Conservation (phyloP, 2,888 invertebrate genomes). For the Agonopterix arenella region DNA sequence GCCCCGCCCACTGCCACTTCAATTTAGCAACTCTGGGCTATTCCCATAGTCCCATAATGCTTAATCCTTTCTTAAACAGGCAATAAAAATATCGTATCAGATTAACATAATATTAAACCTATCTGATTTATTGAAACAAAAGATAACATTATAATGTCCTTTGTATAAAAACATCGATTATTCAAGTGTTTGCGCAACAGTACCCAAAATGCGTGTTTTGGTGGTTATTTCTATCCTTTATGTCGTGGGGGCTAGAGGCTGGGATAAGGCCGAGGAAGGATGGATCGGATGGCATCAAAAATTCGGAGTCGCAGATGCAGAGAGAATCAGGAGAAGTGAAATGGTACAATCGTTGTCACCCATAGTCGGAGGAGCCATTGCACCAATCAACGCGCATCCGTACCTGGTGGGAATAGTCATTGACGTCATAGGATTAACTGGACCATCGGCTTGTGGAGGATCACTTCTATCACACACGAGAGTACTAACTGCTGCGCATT, state of each 20-base stretch:
- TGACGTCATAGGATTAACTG: slow-evolving; percentile 33
- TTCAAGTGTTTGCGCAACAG: not conserved
- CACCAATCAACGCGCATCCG: slow-evolving; percentile 42
- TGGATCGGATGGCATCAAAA: slow-evolving; percentile 40
- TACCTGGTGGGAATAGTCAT: slow-evolving; percentile 53
- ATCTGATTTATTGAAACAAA: not conserved
- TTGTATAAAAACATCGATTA: not conserved
- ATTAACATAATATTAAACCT: slow-evolving; percentile 7
- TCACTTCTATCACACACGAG: slow-evolving; percentile 39
- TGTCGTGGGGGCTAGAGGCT: slow-evolving; percentile 7
- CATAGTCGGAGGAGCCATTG: slow-evolving; percentile 50
- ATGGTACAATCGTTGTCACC: slow-evolving; percentile 14
- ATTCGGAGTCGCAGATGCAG: slow-evolving; percentile 45
- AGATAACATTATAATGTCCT: not conserved
- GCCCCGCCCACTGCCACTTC: too few species aligned
- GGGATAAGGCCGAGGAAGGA: slow-evolving; percentile 13
- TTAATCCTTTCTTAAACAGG: not conserved
- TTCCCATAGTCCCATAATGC: too few species aligned
- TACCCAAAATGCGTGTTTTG: slow-evolving; percentile 28
- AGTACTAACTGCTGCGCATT: slow-evolving; percentile 57
- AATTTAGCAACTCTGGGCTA: too few species aligned
- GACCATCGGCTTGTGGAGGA: slow-evolving; percentile 52
- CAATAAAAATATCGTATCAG: not conserved
- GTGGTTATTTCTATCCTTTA: slow-evolving; percentile 24
- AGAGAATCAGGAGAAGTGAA: slow-evolving; percentile 35